Evolutionary conservation across 1,140 invertebrate species (phyloP).

Genomic region (silkworm (Bombyx mori)): DNA sequence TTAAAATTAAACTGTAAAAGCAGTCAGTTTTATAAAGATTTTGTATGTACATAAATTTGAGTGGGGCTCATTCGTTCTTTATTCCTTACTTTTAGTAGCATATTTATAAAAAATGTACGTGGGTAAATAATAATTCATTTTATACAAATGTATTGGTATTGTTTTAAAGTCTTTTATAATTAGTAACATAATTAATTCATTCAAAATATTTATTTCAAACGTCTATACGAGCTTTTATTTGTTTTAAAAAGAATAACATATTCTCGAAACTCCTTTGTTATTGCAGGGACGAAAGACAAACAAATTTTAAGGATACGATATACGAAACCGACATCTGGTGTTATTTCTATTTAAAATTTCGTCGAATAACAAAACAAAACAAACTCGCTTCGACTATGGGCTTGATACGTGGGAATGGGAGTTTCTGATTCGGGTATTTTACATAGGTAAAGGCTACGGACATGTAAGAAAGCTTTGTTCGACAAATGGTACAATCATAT

Average conservation of each 20-base stretch:
- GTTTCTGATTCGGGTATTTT: neutral
- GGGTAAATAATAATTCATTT: no score
- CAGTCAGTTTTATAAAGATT: slow-evolving; percentile 3
- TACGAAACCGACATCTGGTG: slow-evolving; percentile 5
- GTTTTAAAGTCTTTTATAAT: no score
- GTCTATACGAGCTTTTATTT: neutral
- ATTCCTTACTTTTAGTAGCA: no score
- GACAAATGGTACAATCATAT: no score
- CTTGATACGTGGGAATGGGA: slow-evolving; percentile 14
- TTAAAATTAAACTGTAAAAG: slow-evolving; percentile 3
- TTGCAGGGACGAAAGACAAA: slow-evolving; percentile 21
- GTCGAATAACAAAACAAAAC: slow-evolving; percentile 23
- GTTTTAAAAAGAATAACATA: slow-evolving; percentile 23
- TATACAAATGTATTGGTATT: no score
- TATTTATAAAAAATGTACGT: no score
- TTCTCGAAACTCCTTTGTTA: slow-evolving; percentile 21
- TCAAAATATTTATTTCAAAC: no score
- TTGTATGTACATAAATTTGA: neutral
- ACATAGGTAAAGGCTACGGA: neutral
- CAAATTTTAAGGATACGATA: slow-evolving; percentile 19
- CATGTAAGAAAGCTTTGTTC: no score
- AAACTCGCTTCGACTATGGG: slow-evolving; percentile 23
- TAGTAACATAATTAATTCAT: no score
- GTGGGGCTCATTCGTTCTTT: no score
- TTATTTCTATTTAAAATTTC: slow-evolving; percentile 26